A percentile compares a stretch with the other conserved stretches of the same genome.
Conservation (phyloP, 2,113 vertebrate species). For the Connochaetes taurinus region DNA sequence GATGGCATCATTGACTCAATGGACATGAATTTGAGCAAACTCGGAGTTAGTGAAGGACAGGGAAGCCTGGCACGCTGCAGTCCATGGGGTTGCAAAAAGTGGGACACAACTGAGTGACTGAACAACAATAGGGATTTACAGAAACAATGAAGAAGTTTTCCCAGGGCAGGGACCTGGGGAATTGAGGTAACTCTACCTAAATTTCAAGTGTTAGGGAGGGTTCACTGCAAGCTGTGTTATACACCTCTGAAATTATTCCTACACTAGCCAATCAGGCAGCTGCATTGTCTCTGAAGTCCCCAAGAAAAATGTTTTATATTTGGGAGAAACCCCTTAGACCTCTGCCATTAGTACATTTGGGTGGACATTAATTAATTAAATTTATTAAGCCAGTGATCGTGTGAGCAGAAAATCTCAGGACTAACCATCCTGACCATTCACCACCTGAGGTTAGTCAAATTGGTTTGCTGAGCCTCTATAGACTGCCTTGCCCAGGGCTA, state of each 20-base stretch:
- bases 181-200: background rate
- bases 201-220: background rate
- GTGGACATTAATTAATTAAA: background rate
- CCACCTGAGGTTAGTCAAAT: background rate
- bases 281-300: background rate
- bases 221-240: background rate
- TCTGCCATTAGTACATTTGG: background rate
- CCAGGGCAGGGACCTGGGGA: background rate
- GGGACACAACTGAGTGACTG: background rate
- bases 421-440: background rate
- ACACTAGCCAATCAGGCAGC: background rate
- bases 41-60: background rate
- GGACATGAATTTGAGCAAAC: background rate
- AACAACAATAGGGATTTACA: background rate
- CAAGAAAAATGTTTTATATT: background rate
- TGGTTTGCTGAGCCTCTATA: background rate
- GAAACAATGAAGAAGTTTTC: background rate
- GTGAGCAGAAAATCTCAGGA: background rate
- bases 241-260: background rate
- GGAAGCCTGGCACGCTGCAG: background rate
- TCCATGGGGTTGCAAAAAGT: background rate
- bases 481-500: background rate
- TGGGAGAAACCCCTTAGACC: background rate
- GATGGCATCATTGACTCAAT: background rate
- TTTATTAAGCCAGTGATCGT: background rate